Conservation (phyloP, 2,888 invertebrate species). For the Dermolepida albohirtum region DNA sequence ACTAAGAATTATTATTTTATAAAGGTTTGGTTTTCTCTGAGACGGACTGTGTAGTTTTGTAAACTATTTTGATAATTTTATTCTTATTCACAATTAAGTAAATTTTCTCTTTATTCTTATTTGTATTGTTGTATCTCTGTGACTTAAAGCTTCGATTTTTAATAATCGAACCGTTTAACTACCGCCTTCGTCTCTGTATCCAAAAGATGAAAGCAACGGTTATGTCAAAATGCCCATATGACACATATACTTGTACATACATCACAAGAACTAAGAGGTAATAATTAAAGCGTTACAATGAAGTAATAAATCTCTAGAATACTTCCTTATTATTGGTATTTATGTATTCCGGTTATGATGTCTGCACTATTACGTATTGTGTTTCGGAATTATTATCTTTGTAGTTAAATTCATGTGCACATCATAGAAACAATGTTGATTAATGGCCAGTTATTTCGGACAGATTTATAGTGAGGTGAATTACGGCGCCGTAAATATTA, state of each 20-base stretch:
- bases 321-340: slow-evolving; percentile 57
- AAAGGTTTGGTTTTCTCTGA: no score
- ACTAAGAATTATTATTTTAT: no score
- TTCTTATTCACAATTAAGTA: no score
- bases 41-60: no score
- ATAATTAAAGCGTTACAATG: slow-evolving; percentile 43
- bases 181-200: background rate
- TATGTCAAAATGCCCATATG: background rate
- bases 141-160: slow-evolving; percentile 1
- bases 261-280: slow-evolving; percentile 22
- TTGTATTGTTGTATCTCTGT: no score
- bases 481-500: slow-evolving; percentile 60
- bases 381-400: slow-evolving; percentile 40
- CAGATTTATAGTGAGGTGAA: slow-evolving; percentile 61
- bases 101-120: no score
- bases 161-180: slow-evolving; percentile 19
- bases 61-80: no score
- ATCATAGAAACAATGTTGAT: slow-evolving; percentile 63
- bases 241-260: slow-evolving; percentile 14
- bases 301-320: slow-evolving; percentile 50
- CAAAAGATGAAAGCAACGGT: slow-evolving; percentile 7
- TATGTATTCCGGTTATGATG: slow-evolving; percentile 31
- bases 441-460: slow-evolving; percentile 59
- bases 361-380: slow-evolving; percentile 39
- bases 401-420: slow-evolving; percentile 51